Evolutionary conservation across 2,113 vertebrate genomes (phyloP).

Genomic region (Oxyruncus cristatus): DNA sequence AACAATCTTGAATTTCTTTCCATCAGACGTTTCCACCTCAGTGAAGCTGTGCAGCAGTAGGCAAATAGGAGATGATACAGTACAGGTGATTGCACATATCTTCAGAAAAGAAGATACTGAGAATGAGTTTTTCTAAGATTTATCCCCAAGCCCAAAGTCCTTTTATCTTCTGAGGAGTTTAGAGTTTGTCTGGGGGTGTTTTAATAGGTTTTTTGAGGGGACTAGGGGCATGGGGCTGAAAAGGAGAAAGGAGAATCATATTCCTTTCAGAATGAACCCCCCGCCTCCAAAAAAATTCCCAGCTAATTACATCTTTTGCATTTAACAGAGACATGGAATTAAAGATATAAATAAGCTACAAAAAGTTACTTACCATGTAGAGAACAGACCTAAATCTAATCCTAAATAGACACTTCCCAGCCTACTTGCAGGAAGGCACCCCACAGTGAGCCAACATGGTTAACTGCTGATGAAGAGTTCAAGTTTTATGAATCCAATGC

Average conservation of each 20-base stretch:
- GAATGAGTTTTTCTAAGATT: neutral
- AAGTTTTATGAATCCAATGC: neutral
- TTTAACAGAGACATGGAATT: neutral
- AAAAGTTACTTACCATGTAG: neutral
- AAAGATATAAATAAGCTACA: neutral
- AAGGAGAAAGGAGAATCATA: neutral
- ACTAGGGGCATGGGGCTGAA: neutral
- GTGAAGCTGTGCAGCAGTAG: neutral
- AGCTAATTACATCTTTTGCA: neutral
- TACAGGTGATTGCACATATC: neutral
- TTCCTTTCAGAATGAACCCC: neutral
- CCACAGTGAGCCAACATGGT: neutral
- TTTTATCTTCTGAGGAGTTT: neutral
- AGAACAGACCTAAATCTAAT: neutral
- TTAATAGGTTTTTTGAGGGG: neutral
- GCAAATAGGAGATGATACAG: constrained; percentile 20
- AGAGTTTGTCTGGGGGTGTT: neutral
- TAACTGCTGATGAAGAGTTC: neutral
- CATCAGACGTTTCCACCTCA: constrained; percentile 10
- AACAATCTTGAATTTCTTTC: constrained; percentile 41
- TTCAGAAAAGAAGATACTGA: neutral
- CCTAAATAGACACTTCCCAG: neutral
- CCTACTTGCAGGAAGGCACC: neutral
- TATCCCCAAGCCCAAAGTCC: neutral
- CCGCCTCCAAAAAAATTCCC: neutral